Conservation (phyloP, 2,797 vertebrate species). For the Coreius guichenoti region DNA sequence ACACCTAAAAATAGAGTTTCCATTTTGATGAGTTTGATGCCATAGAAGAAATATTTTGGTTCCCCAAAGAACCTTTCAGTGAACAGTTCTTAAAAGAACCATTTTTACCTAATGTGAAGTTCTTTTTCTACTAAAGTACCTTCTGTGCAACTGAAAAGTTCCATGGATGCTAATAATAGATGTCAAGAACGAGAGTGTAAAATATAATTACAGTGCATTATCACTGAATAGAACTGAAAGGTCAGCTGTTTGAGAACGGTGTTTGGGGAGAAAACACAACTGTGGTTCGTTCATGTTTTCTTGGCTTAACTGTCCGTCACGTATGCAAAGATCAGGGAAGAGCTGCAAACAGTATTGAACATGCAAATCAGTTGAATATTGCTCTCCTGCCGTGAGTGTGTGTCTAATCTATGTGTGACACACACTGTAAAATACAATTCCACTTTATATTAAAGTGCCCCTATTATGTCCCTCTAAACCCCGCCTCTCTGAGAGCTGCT, state of each 20-base stretch:
- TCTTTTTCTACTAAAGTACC: too few species aligned
- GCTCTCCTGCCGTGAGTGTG: background rate
- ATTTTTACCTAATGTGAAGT: too few species aligned
- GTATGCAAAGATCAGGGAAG: background rate
- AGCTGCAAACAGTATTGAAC: background rate
- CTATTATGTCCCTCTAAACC: background rate
- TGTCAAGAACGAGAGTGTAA: too few species aligned
- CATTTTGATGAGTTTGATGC: too few species aligned
- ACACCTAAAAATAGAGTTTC: background rate
- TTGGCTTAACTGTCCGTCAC: background rate
- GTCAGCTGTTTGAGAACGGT: background rate
- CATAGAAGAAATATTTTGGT: background rate
- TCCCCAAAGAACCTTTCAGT: too few species aligned
- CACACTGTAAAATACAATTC: background rate
- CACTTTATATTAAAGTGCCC: background rate
- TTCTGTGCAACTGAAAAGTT: too few species aligned
- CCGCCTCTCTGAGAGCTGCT: too few species aligned
- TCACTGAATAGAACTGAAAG: background rate
- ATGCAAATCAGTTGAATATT: slow-evolving; percentile 14
- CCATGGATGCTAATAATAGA: too few species aligned
- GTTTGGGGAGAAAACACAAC: too few species aligned
- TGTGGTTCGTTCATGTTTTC: background rate
- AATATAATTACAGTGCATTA: background rate
- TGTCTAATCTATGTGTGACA: background rate
- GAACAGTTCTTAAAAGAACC: too few species aligned